phyloP scores from a whole-genome alignment of 2,113 vertebrate genomes.

The Sturnus vulgaris region DNA sequence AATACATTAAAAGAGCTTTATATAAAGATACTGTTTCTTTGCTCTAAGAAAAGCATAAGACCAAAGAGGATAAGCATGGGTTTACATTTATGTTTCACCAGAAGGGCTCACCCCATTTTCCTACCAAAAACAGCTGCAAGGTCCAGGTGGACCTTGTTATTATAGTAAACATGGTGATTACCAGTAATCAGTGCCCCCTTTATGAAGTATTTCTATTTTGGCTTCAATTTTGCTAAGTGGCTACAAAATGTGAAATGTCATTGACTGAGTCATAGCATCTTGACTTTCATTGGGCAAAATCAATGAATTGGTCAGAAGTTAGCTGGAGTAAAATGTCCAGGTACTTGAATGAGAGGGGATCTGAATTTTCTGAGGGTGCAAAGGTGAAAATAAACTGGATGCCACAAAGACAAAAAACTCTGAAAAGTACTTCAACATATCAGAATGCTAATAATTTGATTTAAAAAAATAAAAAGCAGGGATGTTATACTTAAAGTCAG shows the following conservation, averaged over 20 bases:
- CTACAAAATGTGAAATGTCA: neutral
- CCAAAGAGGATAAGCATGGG: neutral
- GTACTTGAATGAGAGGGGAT: neutral
- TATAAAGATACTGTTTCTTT: neutral
- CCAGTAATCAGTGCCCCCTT: neutral
- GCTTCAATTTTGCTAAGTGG: neutral
- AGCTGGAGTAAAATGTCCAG: neutral
- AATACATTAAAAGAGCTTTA: neutral
- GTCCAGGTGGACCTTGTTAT: neutral
- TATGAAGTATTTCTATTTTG: neutral
- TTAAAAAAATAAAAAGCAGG: neutral
- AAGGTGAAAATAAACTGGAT: neutral
- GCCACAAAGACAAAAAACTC: neutral
- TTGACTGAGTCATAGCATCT: neutral
- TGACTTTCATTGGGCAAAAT: neutral
- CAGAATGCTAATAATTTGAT: neutral
- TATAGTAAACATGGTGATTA: neutral
- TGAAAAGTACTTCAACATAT: neutral
- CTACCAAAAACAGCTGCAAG: neutral
- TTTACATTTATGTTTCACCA: neutral
- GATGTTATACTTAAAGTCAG: neutral
- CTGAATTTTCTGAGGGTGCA: neutral
- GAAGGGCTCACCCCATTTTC: neutral
- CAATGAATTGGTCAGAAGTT: neutral
- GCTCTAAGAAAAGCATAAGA: neutral